Conservation (phyloP, 1,140 invertebrate genomes). For the Olivierus martensii region DNA sequence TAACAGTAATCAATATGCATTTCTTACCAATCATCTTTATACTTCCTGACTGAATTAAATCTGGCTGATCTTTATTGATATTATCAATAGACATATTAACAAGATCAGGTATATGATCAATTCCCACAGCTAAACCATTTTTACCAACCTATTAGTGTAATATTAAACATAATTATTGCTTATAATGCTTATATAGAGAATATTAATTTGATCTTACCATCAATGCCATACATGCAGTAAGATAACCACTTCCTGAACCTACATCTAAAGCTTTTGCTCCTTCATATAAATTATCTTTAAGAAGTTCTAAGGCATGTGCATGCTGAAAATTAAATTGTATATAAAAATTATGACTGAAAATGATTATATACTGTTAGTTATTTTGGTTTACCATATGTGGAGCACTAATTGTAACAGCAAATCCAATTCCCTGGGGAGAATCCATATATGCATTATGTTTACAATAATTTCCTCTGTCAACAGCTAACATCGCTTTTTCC, state of each 20-base stretch:
- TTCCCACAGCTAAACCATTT: constrained; percentile 63
- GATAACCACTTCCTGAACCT: constrained; percentile 87
- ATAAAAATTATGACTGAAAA: not conserved
- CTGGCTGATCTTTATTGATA: constrained; percentile 55
- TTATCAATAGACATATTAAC: constrained; percentile 59
- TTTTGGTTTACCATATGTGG: constrained; percentile 79
- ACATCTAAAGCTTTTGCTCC: constrained; percentile 80
- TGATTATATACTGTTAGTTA: not conserved
- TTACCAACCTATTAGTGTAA: constrained; percentile 41
- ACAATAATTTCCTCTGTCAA: constrained; percentile 69
- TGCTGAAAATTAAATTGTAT: constrained; percentile 40
- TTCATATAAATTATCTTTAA: constrained; percentile 57
- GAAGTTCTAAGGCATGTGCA: constrained; percentile 79
- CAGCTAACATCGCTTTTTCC: constrained; percentile 62
- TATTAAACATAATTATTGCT: not conserved
- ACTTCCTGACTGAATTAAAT: constrained; percentile 46
- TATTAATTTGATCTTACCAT: constrained; percentile 44
- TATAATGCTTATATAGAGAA: constrained; percentile 1
- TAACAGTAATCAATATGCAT: not conserved
- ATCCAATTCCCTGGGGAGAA: constrained; percentile 75
- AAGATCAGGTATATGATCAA: constrained; percentile 84
- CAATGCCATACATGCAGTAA: constrained; percentile 86
- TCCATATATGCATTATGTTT: constrained; percentile 67
- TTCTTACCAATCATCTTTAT: constrained; percentile 52
- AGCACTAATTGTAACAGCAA: constrained; percentile 87